Base-by-base conservation (phyloP, 2,888 invertebrate genomes). In the Tenthredo distinguenda region DNA sequence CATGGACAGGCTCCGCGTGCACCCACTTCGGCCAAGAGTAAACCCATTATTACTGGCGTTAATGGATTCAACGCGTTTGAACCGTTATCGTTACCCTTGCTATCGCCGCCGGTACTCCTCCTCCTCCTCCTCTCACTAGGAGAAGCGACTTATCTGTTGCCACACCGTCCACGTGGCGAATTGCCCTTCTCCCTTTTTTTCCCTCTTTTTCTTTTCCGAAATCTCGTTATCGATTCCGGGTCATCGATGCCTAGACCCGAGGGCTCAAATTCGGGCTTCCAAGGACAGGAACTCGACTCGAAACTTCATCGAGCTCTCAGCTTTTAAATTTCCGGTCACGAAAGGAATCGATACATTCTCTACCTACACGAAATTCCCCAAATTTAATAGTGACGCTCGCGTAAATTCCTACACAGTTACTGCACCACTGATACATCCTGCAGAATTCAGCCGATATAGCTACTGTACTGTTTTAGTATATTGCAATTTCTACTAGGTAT, bases 11-110 rank as follows among this genome's bases (percentile, higher is more conserved):
- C 21, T 50, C 68, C 31, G 47, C 65, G 62, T 83, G 68, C 83
- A 83, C 68, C 83, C 83, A 83, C 83, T 83, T 83, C 34, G 47
- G 31, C 34, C 15, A 15, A 83, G 50, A 83, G 83, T 71, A 83
- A 83, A 83, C 83, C 71, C 83, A 83, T 83, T 83, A 83, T 71
- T 65, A 34, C 83, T 62, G 34, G 43, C 83, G 68, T 83, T 83
- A 83, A 83, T 83, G 83, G 68, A 83, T 71, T 71, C 68, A 50
- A 68, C 83, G 83, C 83, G 83, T 83, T 68, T 62, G 62, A 77
- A 18, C 58, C 31, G 68, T 83, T 83, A 83, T 83, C 83, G 68
- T 68, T 55, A 47, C 68, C 83, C 47, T 43, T 10, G 31, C 37
- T 43, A 50, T 81, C 62, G n/a, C 47, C 34, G 77, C 40, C 1